Percentiles rank a stretch among this genome's conserved stretches.
These are phyloP conservation scores for Sinella curviseta DNA, from an alignment of 1,140 invertebrate species.

Conservation along the genomic window DNA sequence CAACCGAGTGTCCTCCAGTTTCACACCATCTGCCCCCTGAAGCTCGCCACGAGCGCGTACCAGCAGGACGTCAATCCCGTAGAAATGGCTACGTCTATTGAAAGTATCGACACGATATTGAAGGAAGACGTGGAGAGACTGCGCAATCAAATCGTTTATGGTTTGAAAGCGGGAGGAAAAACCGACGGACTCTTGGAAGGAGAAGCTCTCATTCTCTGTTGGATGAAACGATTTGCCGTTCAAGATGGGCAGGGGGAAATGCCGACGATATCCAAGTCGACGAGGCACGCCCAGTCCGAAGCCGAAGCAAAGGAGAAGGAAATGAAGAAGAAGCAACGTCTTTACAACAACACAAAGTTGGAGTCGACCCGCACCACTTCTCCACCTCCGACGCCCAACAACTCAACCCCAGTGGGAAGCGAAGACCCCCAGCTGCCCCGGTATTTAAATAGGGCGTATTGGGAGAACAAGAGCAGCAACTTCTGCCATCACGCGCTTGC, in stretches of 20 bases:
- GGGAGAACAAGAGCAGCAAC: slow-evolving; percentile 73
- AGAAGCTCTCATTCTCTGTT: slow-evolving; percentile 92
- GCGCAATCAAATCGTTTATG: slow-evolving; percentile 89
- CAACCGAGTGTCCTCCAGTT: background rate
- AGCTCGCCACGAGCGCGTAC: slow-evolving; percentile 37
- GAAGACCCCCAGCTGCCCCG: slow-evolving; percentile 80
- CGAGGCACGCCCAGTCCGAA: slow-evolving; percentile 67
- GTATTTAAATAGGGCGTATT: slow-evolving; percentile 94
- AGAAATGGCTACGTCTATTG: background rate
- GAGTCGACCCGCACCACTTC: background rate
- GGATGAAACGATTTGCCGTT: slow-evolving; percentile 55
- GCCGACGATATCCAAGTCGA: slow-evolving; percentile 33
- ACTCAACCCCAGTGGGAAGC: no score
- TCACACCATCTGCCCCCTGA: slow-evolving; percentile 50
- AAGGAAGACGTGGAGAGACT: slow-evolving; percentile 70
- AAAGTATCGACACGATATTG: slow-evolving; percentile 57
- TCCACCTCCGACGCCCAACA: slow-evolving; percentile 29
- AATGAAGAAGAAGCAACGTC: slow-evolving; percentile 39
- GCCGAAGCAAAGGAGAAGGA: slow-evolving; percentile 91
- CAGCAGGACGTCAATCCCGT: background rate
- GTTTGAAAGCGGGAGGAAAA: no score
- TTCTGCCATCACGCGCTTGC: background rate
- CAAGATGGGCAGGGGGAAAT: background rate
- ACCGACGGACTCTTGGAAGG: slow-evolving; percentile 92
- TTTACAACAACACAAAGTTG: background rate